phyloP scores from a whole-genome alignment of 2,888 invertebrate genomes.

The Drosophila dives region DNA sequence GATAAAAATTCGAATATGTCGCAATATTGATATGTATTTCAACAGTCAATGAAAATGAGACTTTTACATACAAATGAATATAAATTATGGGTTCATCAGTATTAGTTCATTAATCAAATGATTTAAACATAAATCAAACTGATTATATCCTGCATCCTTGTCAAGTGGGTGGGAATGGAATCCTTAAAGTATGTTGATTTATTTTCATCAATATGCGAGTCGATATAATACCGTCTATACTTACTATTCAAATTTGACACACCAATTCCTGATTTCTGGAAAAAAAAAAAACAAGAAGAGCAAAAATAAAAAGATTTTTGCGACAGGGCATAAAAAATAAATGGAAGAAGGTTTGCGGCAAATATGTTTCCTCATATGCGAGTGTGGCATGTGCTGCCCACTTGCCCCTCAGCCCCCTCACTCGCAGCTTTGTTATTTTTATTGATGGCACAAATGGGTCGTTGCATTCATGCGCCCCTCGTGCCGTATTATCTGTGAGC shows the following conservation, averaged over 20 bases:
- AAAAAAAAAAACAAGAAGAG: constrained; percentile 2
- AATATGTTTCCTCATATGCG: constrained; percentile 18
- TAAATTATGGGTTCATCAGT: not conserved
- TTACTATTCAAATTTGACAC: not conserved
- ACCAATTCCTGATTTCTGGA: not conserved
- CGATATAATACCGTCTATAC: not conserved
- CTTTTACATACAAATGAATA: not conserved
- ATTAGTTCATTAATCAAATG: constrained; percentile 21
- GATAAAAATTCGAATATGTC: too few relatives aligned
- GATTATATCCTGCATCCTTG: not conserved
- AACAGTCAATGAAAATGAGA: not conserved
- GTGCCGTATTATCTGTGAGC: constrained; percentile 36
- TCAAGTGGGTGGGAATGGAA: not conserved
- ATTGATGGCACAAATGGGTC: constrained; percentile 61
- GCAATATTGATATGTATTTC: not conserved
- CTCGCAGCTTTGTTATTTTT: constrained; percentile 50
- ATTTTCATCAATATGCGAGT: not conserved
- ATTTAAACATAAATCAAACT: constrained; percentile 24
- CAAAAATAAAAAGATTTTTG: constrained; percentile 3
- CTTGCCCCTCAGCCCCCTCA: not conserved
- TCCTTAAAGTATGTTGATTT: not conserved
- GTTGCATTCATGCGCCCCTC: constrained; percentile 46
- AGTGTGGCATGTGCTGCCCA: constrained; percentile 1
- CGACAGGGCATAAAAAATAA: not conserved
- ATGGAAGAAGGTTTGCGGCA: constrained; percentile 26